Evolutionary conservation across 2,888 invertebrate species (phyloP).

Genomic region (Pantelozetes paolii): DNA sequence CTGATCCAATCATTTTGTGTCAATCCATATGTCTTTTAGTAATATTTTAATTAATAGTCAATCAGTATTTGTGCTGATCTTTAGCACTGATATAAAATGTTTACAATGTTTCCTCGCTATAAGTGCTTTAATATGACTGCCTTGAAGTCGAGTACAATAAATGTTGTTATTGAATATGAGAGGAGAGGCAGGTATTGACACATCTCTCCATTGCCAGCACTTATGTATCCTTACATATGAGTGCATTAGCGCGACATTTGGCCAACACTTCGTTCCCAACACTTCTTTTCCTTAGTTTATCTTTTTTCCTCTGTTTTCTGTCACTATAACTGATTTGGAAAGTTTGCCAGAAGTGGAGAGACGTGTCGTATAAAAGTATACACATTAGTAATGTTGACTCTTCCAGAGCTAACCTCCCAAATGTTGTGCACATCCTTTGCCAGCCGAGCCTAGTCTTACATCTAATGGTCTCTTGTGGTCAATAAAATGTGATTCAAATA

Average conservation of each 20-base stretch:
- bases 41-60: slow-evolving; percentile 9
- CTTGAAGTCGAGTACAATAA: slow-evolving; percentile 12
- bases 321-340: slow-evolving; percentile 31
- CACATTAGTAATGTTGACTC: slow-evolving; percentile 30
- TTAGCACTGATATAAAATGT: background rate
- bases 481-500: background rate
- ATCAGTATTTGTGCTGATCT: slow-evolving; percentile 1
- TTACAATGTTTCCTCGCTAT: background rate
- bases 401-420: background rate
- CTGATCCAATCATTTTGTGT: background rate
- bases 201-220: background rate
- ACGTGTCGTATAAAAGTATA: slow-evolving; percentile 30
- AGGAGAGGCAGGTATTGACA: slow-evolving; percentile 22
- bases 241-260: slow-evolving; percentile 32
- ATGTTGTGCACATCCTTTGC: slow-evolving; percentile 9
- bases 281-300: slow-evolving; percentile 8
- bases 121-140: background rate
- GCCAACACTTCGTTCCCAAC: slow-evolving; percentile 21
- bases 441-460: background rate
- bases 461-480: slow-evolving; percentile 27
- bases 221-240: slow-evolving; percentile 32
- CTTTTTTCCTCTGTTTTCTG: slow-evolving; percentile 26
- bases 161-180: background rate
- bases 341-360: slow-evolving; percentile 28
- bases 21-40: slow-evolving; percentile 10